Evolutionary conservation across 1,140 invertebrate genomes (phyloP).

Genomic region (Parasteatoda tepidariorum): DNA sequence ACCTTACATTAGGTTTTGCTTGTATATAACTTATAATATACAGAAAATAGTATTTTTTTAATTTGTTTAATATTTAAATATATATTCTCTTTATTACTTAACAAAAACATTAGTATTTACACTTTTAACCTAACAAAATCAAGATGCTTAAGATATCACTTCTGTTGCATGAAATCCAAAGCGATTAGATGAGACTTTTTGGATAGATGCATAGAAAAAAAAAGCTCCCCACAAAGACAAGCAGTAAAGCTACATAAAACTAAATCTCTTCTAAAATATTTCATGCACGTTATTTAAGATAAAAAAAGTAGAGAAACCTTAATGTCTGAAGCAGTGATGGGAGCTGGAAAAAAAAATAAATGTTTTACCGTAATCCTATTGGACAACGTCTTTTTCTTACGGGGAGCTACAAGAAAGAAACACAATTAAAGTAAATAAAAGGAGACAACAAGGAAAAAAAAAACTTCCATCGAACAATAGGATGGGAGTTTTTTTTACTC

Average conservation of each 20-base stretch:
- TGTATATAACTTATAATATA: too few species aligned
- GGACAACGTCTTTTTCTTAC: slow-evolving; percentile 13
- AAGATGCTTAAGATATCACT: too few species aligned
- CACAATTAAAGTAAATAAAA: slow-evolving; percentile 56
- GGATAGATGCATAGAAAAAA: too few species aligned
- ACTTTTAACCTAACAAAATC: too few species aligned
- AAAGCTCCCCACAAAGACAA: not conserved
- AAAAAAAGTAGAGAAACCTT: slow-evolving; percentile 17
- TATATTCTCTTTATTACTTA: too few species aligned
- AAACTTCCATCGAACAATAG: not conserved
- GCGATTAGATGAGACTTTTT: too few species aligned
- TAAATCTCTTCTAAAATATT: slow-evolving; percentile 10
- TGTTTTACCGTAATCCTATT: slow-evolving; percentile 42
- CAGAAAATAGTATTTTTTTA: too few species aligned
- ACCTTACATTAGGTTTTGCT: too few species aligned
- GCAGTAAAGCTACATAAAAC: not conserved
- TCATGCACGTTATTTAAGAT: slow-evolving; percentile 34
- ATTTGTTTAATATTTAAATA: too few species aligned
- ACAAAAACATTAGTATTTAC: too few species aligned
- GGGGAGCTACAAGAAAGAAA: not conserved
- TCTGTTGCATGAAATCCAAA: too few species aligned
- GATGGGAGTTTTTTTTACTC: not conserved
- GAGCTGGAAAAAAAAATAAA: slow-evolving; percentile 11
- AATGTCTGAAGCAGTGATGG: not conserved
- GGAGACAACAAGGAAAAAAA: not conserved